These are phyloP conservation scores for Macrobrachium nipponense DNA, from an alignment of 1,140 invertebrate genomes.

Conservation along the genomic window DNA sequence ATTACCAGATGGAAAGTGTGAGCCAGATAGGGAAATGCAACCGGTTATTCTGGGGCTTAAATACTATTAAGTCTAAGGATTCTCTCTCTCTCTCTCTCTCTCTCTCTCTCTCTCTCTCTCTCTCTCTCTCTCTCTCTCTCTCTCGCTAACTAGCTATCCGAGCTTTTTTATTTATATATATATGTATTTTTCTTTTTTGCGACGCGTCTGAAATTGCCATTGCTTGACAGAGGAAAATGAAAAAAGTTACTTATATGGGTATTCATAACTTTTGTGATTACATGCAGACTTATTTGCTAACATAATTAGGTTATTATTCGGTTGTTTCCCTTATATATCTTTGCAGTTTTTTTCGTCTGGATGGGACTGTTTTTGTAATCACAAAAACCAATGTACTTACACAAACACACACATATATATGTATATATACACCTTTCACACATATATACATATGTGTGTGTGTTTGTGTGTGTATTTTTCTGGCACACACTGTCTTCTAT, in stretches of 20 bases:
- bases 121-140: conserved; percentile 13
- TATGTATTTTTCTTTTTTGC: not conserved
- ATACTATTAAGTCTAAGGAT: not conserved
- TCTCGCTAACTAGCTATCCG: not conserved
- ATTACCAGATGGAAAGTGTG: too few relatives aligned
- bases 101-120: conserved; percentile 64
- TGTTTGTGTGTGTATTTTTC: not conserved
- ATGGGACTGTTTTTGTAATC: not conserved
- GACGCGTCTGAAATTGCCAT: not conserved
- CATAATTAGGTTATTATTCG: too few relatives aligned
- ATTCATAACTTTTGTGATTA: too few relatives aligned
- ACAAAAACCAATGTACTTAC: not conserved
- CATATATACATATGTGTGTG: conserved; percentile 18
- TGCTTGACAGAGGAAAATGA: not conserved
- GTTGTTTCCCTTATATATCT: not conserved
- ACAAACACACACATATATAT: conserved; percentile 17
- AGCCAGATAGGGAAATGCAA: too few relatives aligned
- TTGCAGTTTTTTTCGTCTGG: not conserved
- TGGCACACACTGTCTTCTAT: not conserved
- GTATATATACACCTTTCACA: not conserved
- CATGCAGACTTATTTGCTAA: too few relatives aligned
- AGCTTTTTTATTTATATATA: not conserved
- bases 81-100: conserved; percentile 30
- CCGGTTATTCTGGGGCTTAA: too few relatives aligned
- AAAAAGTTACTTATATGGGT: conserved; percentile 9